phyloP scores from a whole-genome alignment of 1,140 invertebrate genomes.

The Papilio helenus region DNA sequence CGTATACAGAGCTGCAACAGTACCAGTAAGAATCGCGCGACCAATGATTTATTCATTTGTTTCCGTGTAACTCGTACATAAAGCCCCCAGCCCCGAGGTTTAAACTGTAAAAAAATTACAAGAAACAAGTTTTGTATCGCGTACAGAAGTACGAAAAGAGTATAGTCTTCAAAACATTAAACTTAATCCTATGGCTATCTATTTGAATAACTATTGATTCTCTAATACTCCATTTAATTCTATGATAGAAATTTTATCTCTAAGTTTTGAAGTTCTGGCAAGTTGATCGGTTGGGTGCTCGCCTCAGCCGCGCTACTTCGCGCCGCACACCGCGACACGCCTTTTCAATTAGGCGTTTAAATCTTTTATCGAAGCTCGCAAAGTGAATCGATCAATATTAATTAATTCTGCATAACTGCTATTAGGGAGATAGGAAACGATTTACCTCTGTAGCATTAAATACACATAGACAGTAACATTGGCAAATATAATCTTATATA shows the following conservation, averaged over 20 bases:
- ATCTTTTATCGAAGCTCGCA: conserved; percentile 15
- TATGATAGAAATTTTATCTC: not conserved
- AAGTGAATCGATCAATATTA: conserved; percentile 11
- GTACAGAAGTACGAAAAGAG: too few species aligned
- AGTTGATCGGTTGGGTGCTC: not conserved
- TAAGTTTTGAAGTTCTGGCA: not conserved
- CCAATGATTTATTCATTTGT: not conserved
- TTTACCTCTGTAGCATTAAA: not conserved
- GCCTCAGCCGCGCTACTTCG: not conserved
- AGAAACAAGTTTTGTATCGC: not conserved
- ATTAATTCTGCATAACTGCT: not conserved
- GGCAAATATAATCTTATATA: not conserved
- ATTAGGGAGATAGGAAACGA: not conserved
- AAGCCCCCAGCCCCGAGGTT: not conserved
- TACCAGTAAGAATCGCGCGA: not conserved
- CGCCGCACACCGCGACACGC: conserved; percentile 24
- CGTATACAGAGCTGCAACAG: not conserved
- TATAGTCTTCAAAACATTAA: too few species aligned
- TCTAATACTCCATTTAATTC: not conserved
- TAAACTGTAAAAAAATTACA: not conserved
- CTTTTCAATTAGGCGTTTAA: conserved; percentile 34
- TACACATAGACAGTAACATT: too few species aligned
- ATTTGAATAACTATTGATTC: too few species aligned
- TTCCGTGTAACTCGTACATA: not conserved
- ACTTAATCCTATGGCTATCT: too few species aligned